Percentiles rank a stretch among this genome's conserved stretches.
Conservation (phyloP, 1,140 invertebrate species). For the Anoplophora glabripennis region DNA sequence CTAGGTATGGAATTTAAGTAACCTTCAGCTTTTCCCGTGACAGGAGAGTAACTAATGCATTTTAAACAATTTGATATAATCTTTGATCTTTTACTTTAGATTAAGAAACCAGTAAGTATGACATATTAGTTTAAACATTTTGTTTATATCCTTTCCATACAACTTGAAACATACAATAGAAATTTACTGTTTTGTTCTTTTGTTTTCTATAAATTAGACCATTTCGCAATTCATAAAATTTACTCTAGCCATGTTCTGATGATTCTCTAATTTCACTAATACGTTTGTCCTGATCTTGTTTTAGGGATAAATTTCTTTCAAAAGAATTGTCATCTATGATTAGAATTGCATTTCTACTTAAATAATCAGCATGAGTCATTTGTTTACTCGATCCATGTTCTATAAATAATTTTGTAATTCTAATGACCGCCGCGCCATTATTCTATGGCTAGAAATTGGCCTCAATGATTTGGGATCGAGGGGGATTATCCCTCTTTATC, state of each 20-base stretch:
- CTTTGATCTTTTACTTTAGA: slow-evolving; percentile 34
- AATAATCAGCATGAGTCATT: slow-evolving; percentile 40
- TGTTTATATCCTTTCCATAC: not conserved
- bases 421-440: too few relatives aligned
- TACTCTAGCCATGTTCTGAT: not conserved
- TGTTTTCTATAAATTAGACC: slow-evolving; percentile 7
- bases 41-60: slow-evolving; percentile 34
- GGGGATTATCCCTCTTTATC: too few relatives aligned
- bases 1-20: slow-evolving; percentile 36
- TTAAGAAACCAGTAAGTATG: slow-evolving; percentile 38
- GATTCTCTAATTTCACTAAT: not conserved
- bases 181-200: slow-evolving; percentile 8
- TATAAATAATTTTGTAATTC: slow-evolving; percentile 32
- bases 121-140: not conserved
- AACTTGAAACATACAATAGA: slow-evolving; percentile 5
- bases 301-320: not conserved
- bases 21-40: slow-evolving; percentile 35
- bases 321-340: slow-evolving; percentile 1
- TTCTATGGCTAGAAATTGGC: too few relatives aligned
- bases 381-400: slow-evolving; percentile 30
- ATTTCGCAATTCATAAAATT: not conserved
- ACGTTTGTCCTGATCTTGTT: not conserved
- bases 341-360: slow-evolving; percentile 29
- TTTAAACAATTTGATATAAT: slow-evolving; percentile 36
- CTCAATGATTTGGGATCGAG: too few relatives aligned